Base-by-base conservation (phyloP, 2,888 invertebrate species). In the Brachyptera risi region DNA sequence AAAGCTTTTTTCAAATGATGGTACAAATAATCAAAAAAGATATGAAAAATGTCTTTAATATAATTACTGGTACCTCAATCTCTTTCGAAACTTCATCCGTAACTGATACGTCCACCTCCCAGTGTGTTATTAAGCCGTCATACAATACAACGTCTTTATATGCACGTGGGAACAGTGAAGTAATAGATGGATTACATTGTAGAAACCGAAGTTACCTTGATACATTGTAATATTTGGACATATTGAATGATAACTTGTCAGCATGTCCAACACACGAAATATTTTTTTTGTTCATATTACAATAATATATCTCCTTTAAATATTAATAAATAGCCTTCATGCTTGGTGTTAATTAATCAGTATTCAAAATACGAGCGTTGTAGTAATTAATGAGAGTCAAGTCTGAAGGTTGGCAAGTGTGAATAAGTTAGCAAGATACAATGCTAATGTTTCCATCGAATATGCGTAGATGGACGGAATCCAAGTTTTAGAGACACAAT, bases 331-430 rank as follows among this genome's bases (percentile, higher is more conserved):
- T 47, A 47, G 47, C 47, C 47, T 47, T 47, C 47, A 47, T 24
- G 47, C 47, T 21, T 21, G 47, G 23, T 24, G 42, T 47, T 47
- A 47, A 47, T 47, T 47, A 47, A 47, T 47, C 47, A 47, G 31
- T 31, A 31, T 31, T 31, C 31, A 47, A 47, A 23, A n/a, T 47
- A 47, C 5, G 23, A n/a, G n/a, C 21, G 47, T 9, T 24, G 21
- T 23, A 4, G 1, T 5, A 24, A 47, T 47, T 47, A 47, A 47
- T 21, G 24, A 47, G 47, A n/a, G 7, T 47, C 9, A n/a, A 21
- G 3, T 47, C 47, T n/a, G n/a, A 31, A 31, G 31, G 31, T 31
- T 31, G 31, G 7, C 7, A 31, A 31, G 31, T 31, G 31, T 31
- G 5, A 31, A 31, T 7, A 31, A 31, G 5, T 7, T 7, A 31